These are phyloP conservation scores for Lycopodina hypogea DNA, from an alignment of 37 sponge, comb jelly and placozoan species.

Conservation along the genomic window DNA sequence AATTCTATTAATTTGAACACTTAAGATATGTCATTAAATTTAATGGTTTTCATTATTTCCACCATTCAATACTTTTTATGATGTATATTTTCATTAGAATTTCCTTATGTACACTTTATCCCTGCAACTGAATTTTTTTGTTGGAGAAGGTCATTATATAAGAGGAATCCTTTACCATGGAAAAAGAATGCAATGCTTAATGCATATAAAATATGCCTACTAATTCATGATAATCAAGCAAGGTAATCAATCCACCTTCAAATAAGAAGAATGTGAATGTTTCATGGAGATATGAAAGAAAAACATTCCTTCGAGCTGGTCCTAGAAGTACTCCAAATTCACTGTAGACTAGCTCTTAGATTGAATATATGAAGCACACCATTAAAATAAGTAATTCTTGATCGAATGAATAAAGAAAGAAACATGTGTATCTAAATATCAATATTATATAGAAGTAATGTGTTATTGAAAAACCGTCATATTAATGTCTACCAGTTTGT, in stretches of 20 bases:
- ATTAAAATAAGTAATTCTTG: too few species aligned
- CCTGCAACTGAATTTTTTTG: slow-evolving; percentile 73
- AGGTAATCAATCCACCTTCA: slow-evolving; percentile 73
- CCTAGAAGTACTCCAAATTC: slow-evolving; percentile 71
- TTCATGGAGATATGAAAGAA: slow-evolving; percentile 47
- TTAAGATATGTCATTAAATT: too few species aligned
- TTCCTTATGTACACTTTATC: not conserved
- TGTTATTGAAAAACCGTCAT: not conserved
- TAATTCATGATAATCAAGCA: slow-evolving; percentile 79
- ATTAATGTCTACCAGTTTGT: slow-evolving; percentile 88
- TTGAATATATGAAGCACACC: not conserved
- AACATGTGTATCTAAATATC: not conserved
- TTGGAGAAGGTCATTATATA: slow-evolving; percentile 68
- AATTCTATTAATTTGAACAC: not conserved
- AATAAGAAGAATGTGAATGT: slow-evolving; percentile 62
- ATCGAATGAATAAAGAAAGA: too few species aligned
- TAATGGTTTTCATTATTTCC: not conserved
- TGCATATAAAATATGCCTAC: slow-evolving; percentile 59
- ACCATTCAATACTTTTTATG: not conserved
- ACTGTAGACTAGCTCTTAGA: slow-evolving; percentile 18
- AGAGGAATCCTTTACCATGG: slow-evolving; percentile 77
- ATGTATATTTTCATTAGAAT: not conserved
- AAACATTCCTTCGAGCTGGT: slow-evolving; percentile 62
- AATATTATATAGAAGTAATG: not conserved
- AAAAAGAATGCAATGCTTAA: slow-evolving; percentile 55